phyloP scores from a whole-genome alignment of 2,113 vertebrate species.

The Eulemur rufifrons region DNA sequence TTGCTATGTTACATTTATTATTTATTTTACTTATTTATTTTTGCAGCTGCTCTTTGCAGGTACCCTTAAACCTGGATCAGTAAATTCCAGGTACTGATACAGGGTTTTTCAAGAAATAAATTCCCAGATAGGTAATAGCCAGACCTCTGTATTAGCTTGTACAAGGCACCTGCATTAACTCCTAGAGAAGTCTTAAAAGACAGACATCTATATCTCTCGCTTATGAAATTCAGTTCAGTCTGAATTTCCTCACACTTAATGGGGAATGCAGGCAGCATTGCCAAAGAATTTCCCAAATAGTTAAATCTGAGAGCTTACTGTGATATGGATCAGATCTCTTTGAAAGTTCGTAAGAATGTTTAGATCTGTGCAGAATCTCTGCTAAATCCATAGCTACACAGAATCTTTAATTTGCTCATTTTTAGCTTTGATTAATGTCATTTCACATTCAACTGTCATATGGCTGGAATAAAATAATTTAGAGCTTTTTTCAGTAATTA shows the following conservation, averaged over 20 bases:
- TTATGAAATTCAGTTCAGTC: background rate
- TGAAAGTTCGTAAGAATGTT: constrained; percentile 5
- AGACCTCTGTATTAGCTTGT: background rate
- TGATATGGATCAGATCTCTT: background rate
- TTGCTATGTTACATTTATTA: constrained; percentile 31
- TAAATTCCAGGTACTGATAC: background rate
- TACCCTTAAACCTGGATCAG: background rate
- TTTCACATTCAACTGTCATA: background rate
- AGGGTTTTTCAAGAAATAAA: background rate
- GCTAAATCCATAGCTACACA: background rate
- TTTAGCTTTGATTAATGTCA: constrained; percentile 28
- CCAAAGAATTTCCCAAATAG: background rate
- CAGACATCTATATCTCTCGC: background rate
- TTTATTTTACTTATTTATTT: constrained; percentile 12
- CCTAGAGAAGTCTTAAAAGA: background rate
- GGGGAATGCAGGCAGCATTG: background rate
- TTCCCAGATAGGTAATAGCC: background rate
- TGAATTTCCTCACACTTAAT: background rate
- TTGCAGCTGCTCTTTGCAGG: background rate
- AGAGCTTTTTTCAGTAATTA: background rate
- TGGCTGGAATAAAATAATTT: background rate
- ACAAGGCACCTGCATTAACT: background rate
- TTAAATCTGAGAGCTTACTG: background rate
- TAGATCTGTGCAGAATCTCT: background rate
- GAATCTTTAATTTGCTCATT: constrained; percentile 10